Evolutionary conservation across 2,888 invertebrate species (phyloP).

Genomic region (Xylophagus ater): DNA sequence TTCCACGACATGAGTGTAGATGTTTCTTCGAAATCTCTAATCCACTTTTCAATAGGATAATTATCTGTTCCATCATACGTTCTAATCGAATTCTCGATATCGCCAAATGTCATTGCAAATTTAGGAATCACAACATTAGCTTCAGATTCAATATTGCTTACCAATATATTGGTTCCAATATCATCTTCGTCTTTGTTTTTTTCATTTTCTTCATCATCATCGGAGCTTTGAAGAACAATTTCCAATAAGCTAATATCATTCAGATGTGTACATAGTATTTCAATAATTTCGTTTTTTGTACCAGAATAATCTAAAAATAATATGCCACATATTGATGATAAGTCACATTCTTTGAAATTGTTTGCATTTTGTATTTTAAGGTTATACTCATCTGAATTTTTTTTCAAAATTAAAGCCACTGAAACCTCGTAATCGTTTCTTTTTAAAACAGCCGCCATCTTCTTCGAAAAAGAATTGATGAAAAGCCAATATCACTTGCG

Average conservation of each 20-base stretch:
- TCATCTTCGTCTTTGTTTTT: too few relatives aligned
- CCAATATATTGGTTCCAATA: too few relatives aligned
- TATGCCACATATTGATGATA: background rate
- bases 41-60: constrained; percentile 7
- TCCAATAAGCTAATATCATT: too few relatives aligned
- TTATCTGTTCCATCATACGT: background rate
- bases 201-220: too few relatives aligned
- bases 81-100: background rate
- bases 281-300: too few relatives aligned
- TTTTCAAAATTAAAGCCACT: too few relatives aligned
- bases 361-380: constrained; percentile 8
- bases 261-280: too few relatives aligned
- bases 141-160: too few relatives aligned
- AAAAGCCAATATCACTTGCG: constrained; percentile 8
- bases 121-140: too few relatives aligned
- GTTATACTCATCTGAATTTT: constrained; percentile 6
- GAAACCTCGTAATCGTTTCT: constrained; percentile 12
- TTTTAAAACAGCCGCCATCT: constrained; percentile 14
- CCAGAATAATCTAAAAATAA: too few relatives aligned
- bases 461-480: constrained; percentile 12
- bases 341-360: background rate
- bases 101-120: background rate
- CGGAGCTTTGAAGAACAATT: too few relatives aligned
- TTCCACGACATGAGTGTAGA: background rate
- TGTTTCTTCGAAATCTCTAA: constrained; percentile 3